phyloP scores from a whole-genome alignment of 2,888 invertebrate species.

The Trissolcus japonicus region DNA sequence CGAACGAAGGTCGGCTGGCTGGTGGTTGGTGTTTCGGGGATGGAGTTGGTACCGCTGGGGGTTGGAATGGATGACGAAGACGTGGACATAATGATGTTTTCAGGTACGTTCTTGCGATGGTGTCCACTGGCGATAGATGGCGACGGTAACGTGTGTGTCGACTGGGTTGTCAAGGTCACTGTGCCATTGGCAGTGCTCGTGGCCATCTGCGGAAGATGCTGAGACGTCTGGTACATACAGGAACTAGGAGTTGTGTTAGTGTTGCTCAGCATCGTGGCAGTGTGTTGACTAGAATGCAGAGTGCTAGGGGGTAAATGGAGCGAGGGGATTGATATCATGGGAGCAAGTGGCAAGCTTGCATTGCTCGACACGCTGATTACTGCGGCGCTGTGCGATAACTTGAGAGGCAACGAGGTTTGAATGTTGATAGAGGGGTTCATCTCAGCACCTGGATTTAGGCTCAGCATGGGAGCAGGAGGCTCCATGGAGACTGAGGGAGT shows the following conservation, averaged over 20 bases:
- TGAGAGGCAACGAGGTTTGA: constrained; percentile 54
- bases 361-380: constrained; percentile 61
- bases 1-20: constrained; percentile 72
- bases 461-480: constrained; percentile 60
- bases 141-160: constrained; percentile 62
- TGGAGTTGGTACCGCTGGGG: constrained; percentile 27
- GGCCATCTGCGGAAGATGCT: constrained; percentile 60
- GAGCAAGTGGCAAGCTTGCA: constrained; percentile 63
- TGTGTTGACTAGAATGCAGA: constrained; percentile 73
- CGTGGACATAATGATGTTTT: constrained; percentile 23
- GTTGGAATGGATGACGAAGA: constrained; percentile 61
- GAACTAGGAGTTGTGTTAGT: constrained; percentile 59
- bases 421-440: constrained; percentile 67
- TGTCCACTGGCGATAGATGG: constrained; percentile 43
- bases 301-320: constrained; percentile 68
- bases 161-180: constrained; percentile 70
- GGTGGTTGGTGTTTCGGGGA: constrained; percentile 44
- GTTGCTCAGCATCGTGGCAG: constrained; percentile 66
- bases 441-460: constrained; percentile 60
- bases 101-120: constrained; percentile 35
- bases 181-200: constrained; percentile 70
- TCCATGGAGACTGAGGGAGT: constrained; percentile 62
- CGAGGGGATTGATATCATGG: constrained; percentile 69
- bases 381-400: constrained; percentile 19
- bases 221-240: constrained; percentile 55